These are phyloP conservation scores for Uropetala carovei DNA, from an alignment of 2,888 invertebrate genomes.

Conservation along the genomic window DNA sequence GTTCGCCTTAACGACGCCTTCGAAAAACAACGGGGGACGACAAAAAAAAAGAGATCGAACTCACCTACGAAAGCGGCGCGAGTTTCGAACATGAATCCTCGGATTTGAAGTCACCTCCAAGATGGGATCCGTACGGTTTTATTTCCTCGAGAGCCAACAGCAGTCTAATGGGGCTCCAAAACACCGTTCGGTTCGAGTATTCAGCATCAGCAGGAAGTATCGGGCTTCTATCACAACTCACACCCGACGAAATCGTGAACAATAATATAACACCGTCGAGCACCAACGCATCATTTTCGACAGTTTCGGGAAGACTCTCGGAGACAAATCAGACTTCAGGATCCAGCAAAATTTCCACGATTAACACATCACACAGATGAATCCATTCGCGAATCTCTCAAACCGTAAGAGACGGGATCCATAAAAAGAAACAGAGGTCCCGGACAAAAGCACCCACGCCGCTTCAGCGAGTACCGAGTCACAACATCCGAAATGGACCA, in stretches of 20 bases:
- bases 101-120: background rate
- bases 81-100: conserved; percentile 51
- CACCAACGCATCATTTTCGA: background rate
- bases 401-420: background rate
- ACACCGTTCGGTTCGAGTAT: background rate
- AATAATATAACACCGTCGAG: background rate
- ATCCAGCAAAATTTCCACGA: background rate
- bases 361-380: background rate
- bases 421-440: background rate
- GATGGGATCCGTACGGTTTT: background rate
- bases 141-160: background rate
- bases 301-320: background rate
- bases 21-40: background rate
- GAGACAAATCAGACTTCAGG: background rate
- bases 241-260: background rate
- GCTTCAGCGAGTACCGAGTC: background rate
- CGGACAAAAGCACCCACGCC: background rate
- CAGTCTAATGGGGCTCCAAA: background rate
- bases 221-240: no score
- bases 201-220: background rate
- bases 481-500: background rate
- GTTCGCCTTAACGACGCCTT: no score
- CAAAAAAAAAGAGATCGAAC: background rate
- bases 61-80: conserved; percentile 39
- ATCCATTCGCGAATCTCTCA: conserved; percentile 10